Evolutionary conservation across 1,140 invertebrate genomes (phyloP).

Genomic region (Paralvinella palmiformis): DNA sequence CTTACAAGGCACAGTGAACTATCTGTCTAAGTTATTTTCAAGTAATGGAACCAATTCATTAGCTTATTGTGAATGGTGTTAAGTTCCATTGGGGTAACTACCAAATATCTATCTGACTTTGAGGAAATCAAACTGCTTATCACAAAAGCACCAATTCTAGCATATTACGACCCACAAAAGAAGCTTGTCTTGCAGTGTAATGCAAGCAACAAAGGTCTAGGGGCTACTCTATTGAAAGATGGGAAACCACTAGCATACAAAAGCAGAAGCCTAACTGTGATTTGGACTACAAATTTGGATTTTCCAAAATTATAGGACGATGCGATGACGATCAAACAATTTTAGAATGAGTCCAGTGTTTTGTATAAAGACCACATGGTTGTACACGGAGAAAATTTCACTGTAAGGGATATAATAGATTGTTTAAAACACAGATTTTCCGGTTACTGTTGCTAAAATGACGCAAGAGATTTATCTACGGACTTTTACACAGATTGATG

Average conservation of each 20-base stretch:
- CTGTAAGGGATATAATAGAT: too few relatives aligned
- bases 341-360: too few relatives aligned
- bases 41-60: constrained; percentile 12
- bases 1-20: constrained; percentile 28
- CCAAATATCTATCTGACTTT: constrained; percentile 19
- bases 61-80: too few relatives aligned
- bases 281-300: too few relatives aligned
- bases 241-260: constrained; percentile 1
- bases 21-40: constrained; percentile 24
- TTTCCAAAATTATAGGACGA: too few relatives aligned
- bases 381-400: too few relatives aligned
- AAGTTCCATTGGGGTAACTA: constrained; percentile 18
- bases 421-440: too few relatives aligned
- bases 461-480: too few relatives aligned
- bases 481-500: too few relatives aligned
- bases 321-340: too few relatives aligned
- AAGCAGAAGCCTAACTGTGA: constrained; percentile 4
- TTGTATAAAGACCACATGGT: too few relatives aligned
- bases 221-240: constrained; percentile 3
- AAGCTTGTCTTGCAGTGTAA: not conserved
- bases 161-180: constrained; percentile 9
- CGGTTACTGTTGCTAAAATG: too few relatives aligned
- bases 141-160: constrained; percentile 18
- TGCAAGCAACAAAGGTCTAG: constrained; percentile 5
- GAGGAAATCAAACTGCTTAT: constrained; percentile 26